Evolutionary conservation across 2,888 invertebrate species (phyloP).

Genomic region (Platypus cylindrus): DNA sequence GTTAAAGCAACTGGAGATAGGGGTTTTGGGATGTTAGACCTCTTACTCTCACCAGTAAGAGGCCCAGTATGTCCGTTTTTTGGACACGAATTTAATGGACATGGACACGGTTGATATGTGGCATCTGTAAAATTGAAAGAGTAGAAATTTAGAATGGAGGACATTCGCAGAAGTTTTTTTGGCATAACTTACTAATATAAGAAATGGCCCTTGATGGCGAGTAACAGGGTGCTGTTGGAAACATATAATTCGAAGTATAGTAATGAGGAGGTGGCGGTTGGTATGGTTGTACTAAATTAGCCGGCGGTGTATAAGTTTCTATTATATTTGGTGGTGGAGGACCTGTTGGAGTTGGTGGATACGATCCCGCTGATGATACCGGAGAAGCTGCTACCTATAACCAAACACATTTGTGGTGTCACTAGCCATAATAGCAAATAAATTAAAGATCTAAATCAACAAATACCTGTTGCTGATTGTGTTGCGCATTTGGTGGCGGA

Average conservation of each 20-base stretch:
- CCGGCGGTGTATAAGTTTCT: slow-evolving; percentile 29
- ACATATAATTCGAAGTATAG: slow-evolving; percentile 39
- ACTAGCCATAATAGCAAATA: neutral
- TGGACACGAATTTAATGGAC: slow-evolving; percentile 91
- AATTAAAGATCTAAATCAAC: no score
- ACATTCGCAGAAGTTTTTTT: slow-evolving; percentile 19
- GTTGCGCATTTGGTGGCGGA: slow-evolving; percentile 28
- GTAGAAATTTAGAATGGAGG: neutral
- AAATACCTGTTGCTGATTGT: slow-evolving; percentile 30
- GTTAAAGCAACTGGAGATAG: slow-evolving; percentile 39
- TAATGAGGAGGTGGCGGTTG: slow-evolving; percentile 36
- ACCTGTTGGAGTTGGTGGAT: slow-evolving; percentile 32
- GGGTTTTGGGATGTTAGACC: slow-evolving; percentile 36
- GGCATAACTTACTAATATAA: slow-evolving; percentile 54
- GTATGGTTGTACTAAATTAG: slow-evolving; percentile 34
- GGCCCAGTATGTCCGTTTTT: slow-evolving; percentile 97
- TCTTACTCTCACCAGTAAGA: slow-evolving; percentile 93
- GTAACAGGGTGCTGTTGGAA: slow-evolving; percentile 43
- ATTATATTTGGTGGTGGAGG: slow-evolving; percentile 27
- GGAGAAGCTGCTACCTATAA: slow-evolving; percentile 32
- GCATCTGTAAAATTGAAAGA: slow-evolving; percentile 30
- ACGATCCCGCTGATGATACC: slow-evolving; percentile 27
- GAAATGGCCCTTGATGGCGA: slow-evolving; percentile 50
- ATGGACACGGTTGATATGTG: slow-evolving; percentile 65
- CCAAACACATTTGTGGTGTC: neutral